Conservation (phyloP, 2,888 invertebrate species). For the Drosophila multiciliata region DNA sequence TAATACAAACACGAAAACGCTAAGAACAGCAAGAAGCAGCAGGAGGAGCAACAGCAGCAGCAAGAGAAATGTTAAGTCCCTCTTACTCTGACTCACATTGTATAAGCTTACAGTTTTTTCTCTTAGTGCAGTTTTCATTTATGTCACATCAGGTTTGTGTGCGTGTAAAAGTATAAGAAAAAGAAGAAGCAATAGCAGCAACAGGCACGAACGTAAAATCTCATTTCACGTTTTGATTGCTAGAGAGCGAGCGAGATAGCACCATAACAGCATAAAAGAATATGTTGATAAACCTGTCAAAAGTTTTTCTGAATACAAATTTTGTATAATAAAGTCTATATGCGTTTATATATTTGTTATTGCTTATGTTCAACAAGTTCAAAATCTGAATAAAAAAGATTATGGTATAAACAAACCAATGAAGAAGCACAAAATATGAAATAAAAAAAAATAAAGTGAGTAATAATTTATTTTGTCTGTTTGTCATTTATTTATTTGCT, state of each 20-base stretch:
- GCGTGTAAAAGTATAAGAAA: constrained; percentile 29
- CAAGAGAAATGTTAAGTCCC: constrained; percentile 8
- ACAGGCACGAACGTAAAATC: constrained; percentile 50
- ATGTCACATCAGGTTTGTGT: constrained; percentile 31
- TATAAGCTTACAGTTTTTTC: background rate
- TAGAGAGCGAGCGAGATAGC: constrained; percentile 21
- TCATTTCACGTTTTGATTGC: constrained; percentile 52
- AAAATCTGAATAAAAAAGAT: constrained; percentile 56
- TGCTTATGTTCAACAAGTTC: constrained; percentile 48
- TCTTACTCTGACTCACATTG: background rate
- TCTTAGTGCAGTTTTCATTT: constrained; percentile 29
- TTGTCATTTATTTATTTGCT: constrained; percentile 24
- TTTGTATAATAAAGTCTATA: constrained; percentile 73
- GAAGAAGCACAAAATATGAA: constrained; percentile 27
- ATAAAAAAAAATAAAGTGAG: constrained; percentile 50
- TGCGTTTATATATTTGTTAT: constrained; percentile 22
- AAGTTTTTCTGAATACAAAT: constrained; percentile 67
- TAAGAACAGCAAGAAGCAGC: constrained; percentile 13
- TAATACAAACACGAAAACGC: constrained; percentile 27
- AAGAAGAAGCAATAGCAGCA: constrained; percentile 28
- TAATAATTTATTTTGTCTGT: constrained; percentile 24
- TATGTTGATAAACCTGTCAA: constrained; percentile 73
- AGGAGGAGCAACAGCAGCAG: constrained; percentile 1
- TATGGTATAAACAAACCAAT: constrained; percentile 64
- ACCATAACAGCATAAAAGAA: constrained; percentile 33